Conservation (phyloP, 2,113 vertebrate genomes). For the Crypturellus undulatus region DNA sequence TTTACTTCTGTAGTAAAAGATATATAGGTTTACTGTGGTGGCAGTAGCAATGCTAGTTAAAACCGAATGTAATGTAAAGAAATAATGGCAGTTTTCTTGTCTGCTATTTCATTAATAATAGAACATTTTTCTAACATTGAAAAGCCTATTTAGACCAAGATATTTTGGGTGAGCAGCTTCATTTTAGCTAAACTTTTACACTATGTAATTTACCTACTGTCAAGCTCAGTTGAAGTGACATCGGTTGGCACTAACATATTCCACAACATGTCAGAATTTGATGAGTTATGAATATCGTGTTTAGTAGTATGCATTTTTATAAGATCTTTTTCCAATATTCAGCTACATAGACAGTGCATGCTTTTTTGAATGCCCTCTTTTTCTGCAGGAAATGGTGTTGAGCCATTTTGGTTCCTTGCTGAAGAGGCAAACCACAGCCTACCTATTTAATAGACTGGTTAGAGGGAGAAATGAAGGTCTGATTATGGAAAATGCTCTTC, state of each 20-base stretch:
- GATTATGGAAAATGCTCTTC: neutral
- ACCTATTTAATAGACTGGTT: neutral
- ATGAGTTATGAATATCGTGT: conserved; percentile 61
- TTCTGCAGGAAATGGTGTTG: neutral
- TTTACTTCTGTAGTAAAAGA: neutral
- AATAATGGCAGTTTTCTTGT: conserved; percentile 44
- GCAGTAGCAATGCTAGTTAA: conserved; percentile 3
- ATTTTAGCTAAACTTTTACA: conserved; percentile 55
- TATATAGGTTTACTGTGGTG: neutral
- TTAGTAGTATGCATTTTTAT: conserved; percentile 64
- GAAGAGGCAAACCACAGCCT: neutral
- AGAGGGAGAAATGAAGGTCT: neutral
- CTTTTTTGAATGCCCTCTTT: neutral
- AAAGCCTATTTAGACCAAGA: conserved; percentile 52
- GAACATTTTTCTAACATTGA: conserved; percentile 40
- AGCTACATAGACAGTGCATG: neutral
- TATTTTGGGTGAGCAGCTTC: conserved; percentile 54
- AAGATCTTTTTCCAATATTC: conserved; percentile 17
- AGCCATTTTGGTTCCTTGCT: neutral
- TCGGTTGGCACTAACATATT: conserved; percentile 53
- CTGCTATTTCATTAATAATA: conserved; percentile 59
- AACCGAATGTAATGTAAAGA: neutral
- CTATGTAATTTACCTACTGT: conserved; percentile 75
- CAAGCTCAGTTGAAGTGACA: conserved; percentile 58
- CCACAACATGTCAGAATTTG: conserved; percentile 62